These are phyloP conservation scores for Leptoclinus maculatus DNA, from an alignment of 2,797 vertebrate genomes.

Conservation along the genomic window DNA sequence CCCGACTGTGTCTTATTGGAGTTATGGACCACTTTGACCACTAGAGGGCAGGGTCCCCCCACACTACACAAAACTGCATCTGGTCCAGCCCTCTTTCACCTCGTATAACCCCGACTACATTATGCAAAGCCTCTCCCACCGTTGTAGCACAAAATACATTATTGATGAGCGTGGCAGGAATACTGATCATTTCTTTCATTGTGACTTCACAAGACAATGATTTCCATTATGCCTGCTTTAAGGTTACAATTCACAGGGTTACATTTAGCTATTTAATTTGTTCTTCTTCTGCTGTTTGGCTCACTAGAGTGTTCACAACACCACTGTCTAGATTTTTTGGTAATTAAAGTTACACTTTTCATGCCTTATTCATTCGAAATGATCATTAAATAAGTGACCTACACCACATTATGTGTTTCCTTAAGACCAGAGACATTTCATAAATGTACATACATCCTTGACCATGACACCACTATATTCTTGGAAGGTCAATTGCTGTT, in stretches of 20 bases:
- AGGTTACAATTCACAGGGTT: background rate
- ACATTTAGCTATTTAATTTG: background rate
- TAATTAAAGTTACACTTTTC: background rate
- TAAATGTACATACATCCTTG: too few species aligned
- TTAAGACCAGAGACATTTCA: background rate
- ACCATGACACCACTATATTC: background rate
- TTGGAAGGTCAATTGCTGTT: background rate
- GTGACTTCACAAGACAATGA: background rate
- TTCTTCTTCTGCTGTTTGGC: background rate
- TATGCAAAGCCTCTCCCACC: background rate
- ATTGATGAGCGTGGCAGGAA: background rate
- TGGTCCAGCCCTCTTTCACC: background rate
- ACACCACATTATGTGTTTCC: background rate
- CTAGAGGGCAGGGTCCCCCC: conserved; percentile 15
- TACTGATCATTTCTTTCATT: background rate
- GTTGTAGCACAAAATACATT: background rate
- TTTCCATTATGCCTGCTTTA: background rate
- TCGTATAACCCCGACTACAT: background rate
- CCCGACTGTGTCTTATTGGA: background rate
- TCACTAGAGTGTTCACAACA: background rate
- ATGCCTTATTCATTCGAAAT: background rate
- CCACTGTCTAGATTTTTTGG: background rate
- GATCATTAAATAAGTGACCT: background rate
- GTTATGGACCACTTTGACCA: background rate
- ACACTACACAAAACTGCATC: background rate